These are phyloP conservation scores for Phalanger gymnotis DNA, from an alignment of 2,797 vertebrate genomes.

Conservation along the genomic window DNA sequence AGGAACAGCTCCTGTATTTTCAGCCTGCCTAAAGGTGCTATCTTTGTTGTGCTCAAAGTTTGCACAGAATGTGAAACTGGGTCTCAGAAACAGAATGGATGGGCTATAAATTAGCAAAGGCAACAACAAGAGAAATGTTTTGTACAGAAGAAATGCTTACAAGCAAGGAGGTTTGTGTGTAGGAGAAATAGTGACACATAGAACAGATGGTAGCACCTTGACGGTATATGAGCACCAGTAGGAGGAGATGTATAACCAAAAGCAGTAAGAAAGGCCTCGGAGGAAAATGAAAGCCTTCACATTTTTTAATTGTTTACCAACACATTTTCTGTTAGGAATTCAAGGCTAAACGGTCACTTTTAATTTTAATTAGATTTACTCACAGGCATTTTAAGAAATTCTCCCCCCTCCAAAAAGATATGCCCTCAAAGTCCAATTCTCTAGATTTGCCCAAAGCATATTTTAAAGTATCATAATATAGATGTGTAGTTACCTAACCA, in stretches of 20 bases:
- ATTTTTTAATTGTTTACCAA: neutral
- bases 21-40: neutral
- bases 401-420: neutral
- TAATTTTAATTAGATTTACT: neutral
- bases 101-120: neutral
- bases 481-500: neutral
- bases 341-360: neutral
- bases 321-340: neutral
- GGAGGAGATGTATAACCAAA: neutral
- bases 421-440: neutral
- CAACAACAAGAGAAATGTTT: neutral
- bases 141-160: neutral
- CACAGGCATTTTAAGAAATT: neutral
- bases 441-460: neutral
- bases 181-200: neutral
- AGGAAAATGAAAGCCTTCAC: neutral
- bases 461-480: neutral
- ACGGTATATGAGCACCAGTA: neutral
- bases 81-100: neutral
- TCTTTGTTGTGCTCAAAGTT: neutral
- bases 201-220: neutral
- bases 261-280: neutral
- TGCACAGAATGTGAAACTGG: neutral
- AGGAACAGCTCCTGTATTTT: neutral
- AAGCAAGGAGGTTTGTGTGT: neutral